phyloP scores from a whole-genome alignment of 1,140 invertebrate genomes.

The Drusus annulatus region DNA sequence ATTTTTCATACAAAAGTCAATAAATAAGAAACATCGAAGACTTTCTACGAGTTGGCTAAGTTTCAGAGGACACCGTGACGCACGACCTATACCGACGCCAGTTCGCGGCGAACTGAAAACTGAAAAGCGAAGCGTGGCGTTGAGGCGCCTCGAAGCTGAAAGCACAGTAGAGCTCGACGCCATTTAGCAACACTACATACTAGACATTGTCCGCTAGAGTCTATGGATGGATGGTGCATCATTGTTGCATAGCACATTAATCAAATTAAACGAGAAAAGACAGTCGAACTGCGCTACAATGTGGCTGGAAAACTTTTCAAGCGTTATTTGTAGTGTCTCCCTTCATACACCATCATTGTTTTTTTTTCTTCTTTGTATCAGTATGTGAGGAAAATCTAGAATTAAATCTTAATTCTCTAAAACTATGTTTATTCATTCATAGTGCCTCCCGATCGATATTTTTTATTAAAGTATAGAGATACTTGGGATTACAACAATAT shows the following conservation, averaged over 20 bases:
- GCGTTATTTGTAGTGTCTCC: too few species aligned
- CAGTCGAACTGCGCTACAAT: too few species aligned
- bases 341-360: too few species aligned
- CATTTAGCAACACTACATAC: slow-evolving; percentile 5
- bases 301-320: too few species aligned
- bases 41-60: background rate
- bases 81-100: slow-evolving; percentile 37
- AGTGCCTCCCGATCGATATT: too few species aligned
- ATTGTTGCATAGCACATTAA: background rate
- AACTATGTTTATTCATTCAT: too few species aligned
- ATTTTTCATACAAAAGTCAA: background rate
- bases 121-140: background rate
- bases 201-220: background rate
- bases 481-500: too few species aligned
- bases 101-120: slow-evolving; percentile 37
- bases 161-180: background rate
- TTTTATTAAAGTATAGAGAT: too few species aligned
- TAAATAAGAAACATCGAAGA: slow-evolving; percentile 10
- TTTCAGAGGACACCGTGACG: background rate
- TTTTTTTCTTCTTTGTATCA: too few species aligned
- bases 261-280: too few species aligned
- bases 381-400: too few species aligned
- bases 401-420: too few species aligned
- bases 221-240: slow-evolving; percentile 11
- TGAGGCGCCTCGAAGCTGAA: slow-evolving; percentile 7